Conservation (phyloP, 2,113 vertebrate genomes). For the Ahaetulla prasina region DNA sequence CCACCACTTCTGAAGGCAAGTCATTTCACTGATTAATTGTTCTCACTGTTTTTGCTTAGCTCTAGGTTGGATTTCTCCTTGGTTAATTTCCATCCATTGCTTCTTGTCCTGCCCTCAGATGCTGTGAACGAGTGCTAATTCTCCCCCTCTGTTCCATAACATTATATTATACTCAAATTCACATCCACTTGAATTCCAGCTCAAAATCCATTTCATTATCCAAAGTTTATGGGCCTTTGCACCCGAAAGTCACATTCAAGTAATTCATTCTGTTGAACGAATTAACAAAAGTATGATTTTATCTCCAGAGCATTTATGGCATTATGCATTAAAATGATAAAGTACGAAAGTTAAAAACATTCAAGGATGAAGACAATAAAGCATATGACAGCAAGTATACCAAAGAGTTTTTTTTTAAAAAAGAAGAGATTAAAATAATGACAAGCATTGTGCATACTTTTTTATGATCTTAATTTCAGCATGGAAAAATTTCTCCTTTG, state of each 20-base stretch:
- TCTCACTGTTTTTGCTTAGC: background rate
- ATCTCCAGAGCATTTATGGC: background rate
- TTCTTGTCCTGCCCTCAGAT: background rate
- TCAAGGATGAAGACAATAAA: background rate
- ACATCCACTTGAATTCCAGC: background rate
- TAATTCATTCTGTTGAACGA: background rate
- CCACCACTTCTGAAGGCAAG: background rate
- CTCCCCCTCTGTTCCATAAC: background rate
- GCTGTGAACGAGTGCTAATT: background rate
- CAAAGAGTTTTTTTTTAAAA: background rate
- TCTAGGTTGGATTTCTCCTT: background rate
- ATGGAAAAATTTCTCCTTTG: background rate
- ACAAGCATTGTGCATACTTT: background rate
- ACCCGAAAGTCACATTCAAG: background rate
- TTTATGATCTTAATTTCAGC: background rate
- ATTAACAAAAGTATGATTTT: background rate
- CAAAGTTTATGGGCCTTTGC: background rate
- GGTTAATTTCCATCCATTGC: background rate
- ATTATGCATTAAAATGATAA: background rate
- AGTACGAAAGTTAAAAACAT: background rate
- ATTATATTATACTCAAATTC: background rate
- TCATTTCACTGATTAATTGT: background rate
- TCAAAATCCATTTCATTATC: background rate
- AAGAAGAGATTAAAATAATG: background rate
- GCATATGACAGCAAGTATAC: background rate